phyloP scores from a whole-genome alignment of 1,140 invertebrate species.

The Trachymyrmex cornetzi region DNA sequence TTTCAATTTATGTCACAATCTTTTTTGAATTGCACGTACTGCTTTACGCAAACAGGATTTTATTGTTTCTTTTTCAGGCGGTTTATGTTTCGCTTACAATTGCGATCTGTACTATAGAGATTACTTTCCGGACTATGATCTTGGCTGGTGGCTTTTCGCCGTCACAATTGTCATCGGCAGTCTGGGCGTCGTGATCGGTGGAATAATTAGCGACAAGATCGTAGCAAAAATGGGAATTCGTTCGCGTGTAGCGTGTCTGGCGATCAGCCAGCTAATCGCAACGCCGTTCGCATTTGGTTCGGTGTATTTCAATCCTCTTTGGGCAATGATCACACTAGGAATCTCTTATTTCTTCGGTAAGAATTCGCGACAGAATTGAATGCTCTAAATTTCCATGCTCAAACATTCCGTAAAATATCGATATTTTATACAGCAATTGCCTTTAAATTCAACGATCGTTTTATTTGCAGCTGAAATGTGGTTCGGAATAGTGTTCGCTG shows the following conservation, averaged over 20 bases:
- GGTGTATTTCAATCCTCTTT: constrained; percentile 93
- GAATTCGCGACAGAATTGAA: not conserved
- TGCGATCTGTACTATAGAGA: constrained; percentile 95
- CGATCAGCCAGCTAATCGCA: constrained; percentile 94
- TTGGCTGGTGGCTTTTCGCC: constrained; percentile 95
- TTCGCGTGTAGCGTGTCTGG: constrained; percentile 94
- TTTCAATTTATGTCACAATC: constrained; percentile 13
- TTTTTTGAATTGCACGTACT: not conserved
- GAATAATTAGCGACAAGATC: constrained; percentile 95
- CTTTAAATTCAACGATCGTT: not conserved
- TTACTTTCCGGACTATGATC: constrained; percentile 95
- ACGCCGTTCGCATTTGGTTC: constrained; percentile 96
- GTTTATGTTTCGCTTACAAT: constrained; percentile 96
- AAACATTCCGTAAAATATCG: not conserved
- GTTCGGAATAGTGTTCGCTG: constrained; percentile 96
- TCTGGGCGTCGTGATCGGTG: constrained; percentile 95
- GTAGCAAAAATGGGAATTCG: constrained; percentile 95
- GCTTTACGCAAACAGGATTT: not conserved
- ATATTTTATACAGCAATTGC: not conserved
- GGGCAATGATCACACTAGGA: constrained; percentile 94
- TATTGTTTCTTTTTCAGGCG: constrained; percentile 87
- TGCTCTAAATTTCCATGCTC: not conserved
- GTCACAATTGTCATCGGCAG: constrained; percentile 95
- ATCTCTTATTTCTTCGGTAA: constrained; percentile 95
- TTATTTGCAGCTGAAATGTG: constrained; percentile 93